Base-by-base conservation (phyloP, 2,888 invertebrate species). In the Xylocampa areola region DNA sequence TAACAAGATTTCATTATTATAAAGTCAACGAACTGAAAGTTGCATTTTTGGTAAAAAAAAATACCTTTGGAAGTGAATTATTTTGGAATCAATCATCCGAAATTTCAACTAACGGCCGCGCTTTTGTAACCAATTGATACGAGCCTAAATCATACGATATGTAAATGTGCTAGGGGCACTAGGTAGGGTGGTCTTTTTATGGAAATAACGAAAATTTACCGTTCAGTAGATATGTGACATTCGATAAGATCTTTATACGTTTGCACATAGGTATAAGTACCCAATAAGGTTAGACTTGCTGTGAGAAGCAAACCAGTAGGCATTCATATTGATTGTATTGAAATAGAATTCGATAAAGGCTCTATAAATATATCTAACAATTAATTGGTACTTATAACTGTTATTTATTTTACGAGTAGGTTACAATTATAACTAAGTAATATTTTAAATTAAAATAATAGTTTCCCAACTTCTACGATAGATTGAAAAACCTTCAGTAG, bases 11-110 rank as follows among this genome's bases (percentile, higher is more conserved):
- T 85, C 76, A 82, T 85, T 88, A 86, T 88, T 86, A 87, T 81
- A 73, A 84, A 88, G 73, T 78, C 91, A 90, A 70, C 84, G 85
- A 87, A 89, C 85, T 87, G 91, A 86, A 91, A 85, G 78, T 85
- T 81, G 72, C 80, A 71, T 81, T 89, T 88, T 87, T 81, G 71
- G 80, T 70, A 79, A 82, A 87, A 88, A 87, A 78, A 73, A 80
- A 84, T 80, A 78, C 67, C 73, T 77, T 79, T 73, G 58, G 64
- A 77, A 76, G 68, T 70, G 65, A 76, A 75, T 78, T 80, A 79
- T 77, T 87, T 84, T 67, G 61, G 58, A 80, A 65, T 76, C 82
- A 84, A 73, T 84, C 86, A 88, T 77, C 86, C 85, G 90, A 85
- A 92, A 88, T 82, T 66, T 68, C 74, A 70, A 78, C 75, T 89